Percentiles rank a stretch among this genome's conserved stretches.
These are phyloP conservation scores for Macrosteles quadrilineatus DNA, from an alignment of 1,140 invertebrate genomes.

Conservation along the genomic window DNA sequence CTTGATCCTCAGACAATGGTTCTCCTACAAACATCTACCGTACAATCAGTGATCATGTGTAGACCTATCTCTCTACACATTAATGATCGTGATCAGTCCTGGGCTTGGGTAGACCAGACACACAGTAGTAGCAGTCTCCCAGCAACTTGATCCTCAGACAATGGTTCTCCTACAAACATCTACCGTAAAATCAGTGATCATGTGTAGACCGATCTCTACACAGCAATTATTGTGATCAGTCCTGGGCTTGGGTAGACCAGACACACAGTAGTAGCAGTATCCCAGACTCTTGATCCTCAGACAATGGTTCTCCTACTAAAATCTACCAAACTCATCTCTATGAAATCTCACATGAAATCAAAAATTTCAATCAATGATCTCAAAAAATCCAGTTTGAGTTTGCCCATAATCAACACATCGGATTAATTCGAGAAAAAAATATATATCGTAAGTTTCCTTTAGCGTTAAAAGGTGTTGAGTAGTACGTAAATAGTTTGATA, in stretches of 20 bases:
- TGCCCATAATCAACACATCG: no score
- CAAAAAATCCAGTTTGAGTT: no score
- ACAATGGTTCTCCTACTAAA: constrained; percentile 84
- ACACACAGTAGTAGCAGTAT: constrained; percentile 97
- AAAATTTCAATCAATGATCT: no score
- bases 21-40: constrained; percentile 63
- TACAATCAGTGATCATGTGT: constrained; percentile 81
- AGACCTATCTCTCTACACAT: constrained; percentile 96
- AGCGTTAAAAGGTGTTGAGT: no score
- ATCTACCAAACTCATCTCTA: constrained; percentile 1
- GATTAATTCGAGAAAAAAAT: no score
- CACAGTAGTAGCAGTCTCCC: constrained; percentile 97
- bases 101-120: constrained; percentile 80
- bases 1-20: constrained; percentile 92
- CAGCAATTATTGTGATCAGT: constrained; percentile 92
- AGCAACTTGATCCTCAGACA: constrained; percentile 92
- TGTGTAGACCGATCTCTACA: constrained; percentile 95
- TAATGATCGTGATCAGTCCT: constrained; percentile 90
- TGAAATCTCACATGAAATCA: no score
- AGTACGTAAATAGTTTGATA: no score
- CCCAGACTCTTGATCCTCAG: constrained; percentile 91
- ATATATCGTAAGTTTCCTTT: no score
- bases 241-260: constrained; percentile 77
- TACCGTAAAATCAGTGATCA: constrained; percentile 68
- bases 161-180: constrained; percentile 75